Evolutionary conservation across 2,888 invertebrate genomes (phyloP).

Genomic region (Branchinecta sandiegonensis): DNA sequence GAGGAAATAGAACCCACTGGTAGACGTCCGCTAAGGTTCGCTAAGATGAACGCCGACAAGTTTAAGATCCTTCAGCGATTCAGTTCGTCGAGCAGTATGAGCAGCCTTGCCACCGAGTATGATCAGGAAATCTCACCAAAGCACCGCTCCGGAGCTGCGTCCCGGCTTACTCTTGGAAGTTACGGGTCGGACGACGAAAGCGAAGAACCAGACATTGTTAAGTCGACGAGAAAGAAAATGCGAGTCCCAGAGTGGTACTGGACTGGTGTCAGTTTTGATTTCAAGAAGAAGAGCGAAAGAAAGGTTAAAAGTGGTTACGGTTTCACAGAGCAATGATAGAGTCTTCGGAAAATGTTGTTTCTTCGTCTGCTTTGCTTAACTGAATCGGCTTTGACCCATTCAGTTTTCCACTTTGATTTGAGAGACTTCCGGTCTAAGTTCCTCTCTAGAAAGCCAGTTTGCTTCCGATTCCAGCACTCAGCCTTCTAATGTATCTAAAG

Average conservation of each 20-base stretch:
- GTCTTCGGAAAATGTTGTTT: too few relatives aligned
- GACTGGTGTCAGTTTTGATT: not conserved
- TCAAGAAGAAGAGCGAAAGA: too few relatives aligned
- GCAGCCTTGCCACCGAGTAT: not conserved
- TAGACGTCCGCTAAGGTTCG: not conserved
- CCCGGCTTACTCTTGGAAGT: too few relatives aligned
- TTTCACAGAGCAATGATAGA: too few relatives aligned
- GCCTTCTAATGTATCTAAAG: too few relatives aligned
- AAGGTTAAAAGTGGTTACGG: too few relatives aligned
- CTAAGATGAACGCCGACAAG: not conserved
- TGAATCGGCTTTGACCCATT: too few relatives aligned
- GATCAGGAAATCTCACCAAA: not conserved
- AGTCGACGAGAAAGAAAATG: not conserved
- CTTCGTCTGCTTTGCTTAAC: too few relatives aligned
- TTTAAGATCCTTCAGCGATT: not conserved
- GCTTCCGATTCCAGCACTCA: too few relatives aligned
- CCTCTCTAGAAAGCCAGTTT: too few relatives aligned
- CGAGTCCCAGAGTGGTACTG: slow-evolving; percentile 1
- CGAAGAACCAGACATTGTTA: not conserved
- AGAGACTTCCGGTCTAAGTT: too few relatives aligned
- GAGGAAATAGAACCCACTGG: not conserved
- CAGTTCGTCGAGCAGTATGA: not conserved
- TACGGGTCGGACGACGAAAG: not conserved
- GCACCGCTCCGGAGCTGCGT: not conserved
- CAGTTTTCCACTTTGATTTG: too few relatives aligned